Percentiles rank a stretch among this genome's conserved stretches.
Evolutionary conservation across 2,888 invertebrate genomes (phyloP).

Genomic region (Cistogaster globosa): DNA sequence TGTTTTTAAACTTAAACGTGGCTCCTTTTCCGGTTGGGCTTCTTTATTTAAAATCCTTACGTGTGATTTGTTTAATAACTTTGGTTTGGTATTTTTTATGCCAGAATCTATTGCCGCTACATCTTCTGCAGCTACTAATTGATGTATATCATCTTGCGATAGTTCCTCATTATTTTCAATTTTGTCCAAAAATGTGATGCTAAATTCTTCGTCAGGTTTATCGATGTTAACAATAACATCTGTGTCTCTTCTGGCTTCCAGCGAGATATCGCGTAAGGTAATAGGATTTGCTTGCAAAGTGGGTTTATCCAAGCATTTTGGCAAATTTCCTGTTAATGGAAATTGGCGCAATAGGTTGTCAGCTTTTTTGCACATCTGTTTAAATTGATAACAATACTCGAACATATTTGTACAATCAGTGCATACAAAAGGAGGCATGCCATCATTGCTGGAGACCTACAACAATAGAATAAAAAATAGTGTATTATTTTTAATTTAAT

Average conservation of each 20-base stretch:
- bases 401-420: constrained; percentile 87
- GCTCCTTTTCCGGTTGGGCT: constrained; percentile 76
- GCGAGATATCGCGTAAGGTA: neutral
- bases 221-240: constrained; percentile 52
- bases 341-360: constrained; percentile 88
- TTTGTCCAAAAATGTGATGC: constrained; percentile 73
- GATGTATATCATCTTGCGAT: constrained; percentile 79
- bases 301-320: constrained; percentile 83
- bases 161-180: constrained; percentile 79
- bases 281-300: constrained; percentile 79
- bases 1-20: constrained; percentile 78
- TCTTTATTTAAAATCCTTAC: constrained; percentile 81
- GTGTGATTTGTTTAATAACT: constrained; percentile 81
- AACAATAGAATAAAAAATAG: neutral
- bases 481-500: neutral
- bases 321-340: constrained; percentile 86
- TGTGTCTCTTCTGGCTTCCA: neutral
- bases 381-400: constrained; percentile 88
- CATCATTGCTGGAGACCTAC: constrained; percentile 84
- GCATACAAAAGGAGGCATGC: constrained; percentile 90
- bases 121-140: constrained; percentile 75
- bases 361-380: constrained; percentile 89
- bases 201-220: constrained; percentile 56
- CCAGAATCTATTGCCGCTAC: constrained; percentile 35
- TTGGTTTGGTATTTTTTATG: constrained; percentile 73